Conservation (phyloP, 2,113 vertebrate genomes). For the Micronisus gabar region DNA sequence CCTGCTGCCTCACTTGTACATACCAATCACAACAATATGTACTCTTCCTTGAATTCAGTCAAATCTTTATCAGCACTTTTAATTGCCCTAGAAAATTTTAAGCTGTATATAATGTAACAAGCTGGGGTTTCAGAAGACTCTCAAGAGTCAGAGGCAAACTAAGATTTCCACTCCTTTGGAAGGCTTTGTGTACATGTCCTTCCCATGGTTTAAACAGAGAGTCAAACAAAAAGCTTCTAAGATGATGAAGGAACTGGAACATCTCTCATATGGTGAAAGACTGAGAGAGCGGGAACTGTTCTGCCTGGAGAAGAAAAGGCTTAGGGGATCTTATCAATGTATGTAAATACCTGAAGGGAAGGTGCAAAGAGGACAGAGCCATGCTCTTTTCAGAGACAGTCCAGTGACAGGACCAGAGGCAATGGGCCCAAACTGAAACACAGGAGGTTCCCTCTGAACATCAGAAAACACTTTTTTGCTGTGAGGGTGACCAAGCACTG, state of each 20-base stretch:
- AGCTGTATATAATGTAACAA: background rate
- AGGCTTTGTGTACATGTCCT: background rate
- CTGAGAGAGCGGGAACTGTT: background rate
- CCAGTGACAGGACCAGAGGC: too few species aligned
- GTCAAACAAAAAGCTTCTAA: background rate
- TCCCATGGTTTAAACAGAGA: background rate
- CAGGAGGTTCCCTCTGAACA: too few species aligned
- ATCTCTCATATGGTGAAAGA: background rate
- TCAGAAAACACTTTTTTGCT: too few species aligned
- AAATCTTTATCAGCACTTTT: background rate
- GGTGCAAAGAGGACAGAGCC: too few species aligned
- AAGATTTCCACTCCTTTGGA: background rate
- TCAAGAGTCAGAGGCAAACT: background rate
- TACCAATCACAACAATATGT: background rate
- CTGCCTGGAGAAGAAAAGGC: background rate
- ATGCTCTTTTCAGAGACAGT: too few species aligned
- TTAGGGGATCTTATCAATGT: background rate
- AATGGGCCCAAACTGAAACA: too few species aligned
- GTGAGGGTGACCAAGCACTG: too few species aligned
- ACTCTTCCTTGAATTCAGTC: background rate
- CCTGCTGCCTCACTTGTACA: background rate
- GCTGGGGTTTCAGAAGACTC: fast-evolving
- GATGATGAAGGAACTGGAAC: background rate
- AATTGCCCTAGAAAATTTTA: background rate
- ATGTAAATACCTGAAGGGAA: background rate